Base-by-base conservation (phyloP, 2,797 vertebrate species). In the Stomatorhinus walkeri region DNA sequence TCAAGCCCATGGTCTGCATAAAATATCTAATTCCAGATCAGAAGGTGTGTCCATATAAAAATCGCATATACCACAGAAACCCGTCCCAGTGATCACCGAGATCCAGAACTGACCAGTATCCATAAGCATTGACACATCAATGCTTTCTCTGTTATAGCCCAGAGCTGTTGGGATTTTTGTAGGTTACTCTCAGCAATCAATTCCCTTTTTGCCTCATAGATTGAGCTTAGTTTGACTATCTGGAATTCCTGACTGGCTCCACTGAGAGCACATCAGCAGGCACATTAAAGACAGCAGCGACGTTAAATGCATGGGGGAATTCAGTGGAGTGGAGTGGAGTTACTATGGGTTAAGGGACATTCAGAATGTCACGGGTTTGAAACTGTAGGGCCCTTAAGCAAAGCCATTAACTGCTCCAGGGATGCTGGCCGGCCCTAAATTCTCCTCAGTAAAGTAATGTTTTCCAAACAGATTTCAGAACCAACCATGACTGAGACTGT, bases 151-250 rank as follows among this genome's bases (percentile, higher is more conserved):
- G 49, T 86, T 72, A 81, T 56, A 36, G 1, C 10, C 81, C 85
- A 51, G 12, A 10, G 28, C 89, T 12, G 28, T 49, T 46, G 56
- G 61, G 85, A 54, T 85, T 22, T 61, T 72, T 24, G 89, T 87
- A 54, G 90, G 48, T 61, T 87, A 72, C 90, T 90, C 88, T 91
- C 88, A 91, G 28, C 88, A 88, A 91, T 92, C 92, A 89, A 92
- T 92, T 89, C 89, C 90, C 76, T 85, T 90, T 90, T 87, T 89
- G 89, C 92, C 88, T 89, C 90, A 90, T 90, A 91, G 89, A 89
- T 61, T 83, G 22, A 79, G 19, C 32, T 85, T 72, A 54, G 49
- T 36, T 19, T 36, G 2, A 52, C 84, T 14, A 86, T 52, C 85
- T 28, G 51, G 14, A 36, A 9, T 81, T 81, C 19, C 76, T n/a